Evolutionary conservation across 1,140 invertebrate genomes (phyloP), one percentile per base, ranked within the genome.

Genomic region (Eciton burchellii): DNA sequence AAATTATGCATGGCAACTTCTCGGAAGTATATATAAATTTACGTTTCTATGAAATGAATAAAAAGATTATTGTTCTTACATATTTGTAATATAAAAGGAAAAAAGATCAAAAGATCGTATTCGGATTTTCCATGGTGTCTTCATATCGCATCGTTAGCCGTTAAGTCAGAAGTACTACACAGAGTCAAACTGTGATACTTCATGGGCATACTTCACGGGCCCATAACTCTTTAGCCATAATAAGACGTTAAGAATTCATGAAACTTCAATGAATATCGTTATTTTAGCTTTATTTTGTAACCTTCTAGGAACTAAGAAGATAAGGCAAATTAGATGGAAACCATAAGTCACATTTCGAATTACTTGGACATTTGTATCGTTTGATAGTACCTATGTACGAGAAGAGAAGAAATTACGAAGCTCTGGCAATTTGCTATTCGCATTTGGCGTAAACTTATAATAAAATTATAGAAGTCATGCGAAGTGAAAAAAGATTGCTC

Each of bases 311-410:
- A 84, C 97, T n/a, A n/a, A n/a, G n/a, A n/a, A n/a, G n/a, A n/a
- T n/a, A n/a, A n/a, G n/a, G n/a, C n/a, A n/a, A 98, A 91, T 93
- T 99, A 26, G 97, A 98, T 99, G 3, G 96, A 98, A 87, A 96
- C n/a, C n/a, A n/a, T n/a, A 97, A 89, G 97, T 97, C 2, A 92
- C 94, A 98, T 74, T 99, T 98, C 90, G 99, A 99, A 94, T 95
- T 98, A 29, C 95, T 99, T 0, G 97, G 97, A 0, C 97, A 98
- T 82, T 93, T 99, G 2, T 99, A 99, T 91, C 96, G 97, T 73
- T 95, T 99, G 16, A 96, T 98, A 59, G 95, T 99, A 87, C 98
- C 98, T 0, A 97, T 99, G 52, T 98, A 98, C 90, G 98, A 99
- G 92, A 95, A 95, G 54, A 96, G 96, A 83, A 95, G 97, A 81